Evolutionary conservation across 2,888 invertebrate genomes (phyloP).

Genomic region (Gymnocheta viridis): DNA sequence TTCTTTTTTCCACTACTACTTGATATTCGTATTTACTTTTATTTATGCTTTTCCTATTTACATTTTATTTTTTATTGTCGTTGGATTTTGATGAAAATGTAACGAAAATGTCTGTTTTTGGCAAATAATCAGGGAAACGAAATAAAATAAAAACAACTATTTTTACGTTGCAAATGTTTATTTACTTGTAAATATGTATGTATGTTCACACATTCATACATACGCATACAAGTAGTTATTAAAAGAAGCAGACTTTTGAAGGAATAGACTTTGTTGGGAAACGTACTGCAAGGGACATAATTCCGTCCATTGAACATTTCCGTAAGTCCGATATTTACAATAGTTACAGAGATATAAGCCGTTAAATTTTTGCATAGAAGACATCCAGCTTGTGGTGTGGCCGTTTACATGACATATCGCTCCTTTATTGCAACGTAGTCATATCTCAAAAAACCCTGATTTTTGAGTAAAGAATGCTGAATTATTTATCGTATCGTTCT

Average conservation of each 20-base stretch:
- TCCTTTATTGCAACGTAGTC: too few species aligned
- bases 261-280: neutral
- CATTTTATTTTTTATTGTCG: constrained; percentile 40
- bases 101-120: constrained; percentile 71
- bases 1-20: constrained; percentile 28
- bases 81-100: constrained; percentile 33
- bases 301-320: too few species aligned
- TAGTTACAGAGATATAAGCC: too few species aligned
- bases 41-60: constrained; percentile 53
- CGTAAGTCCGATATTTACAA: too few species aligned
- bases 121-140: constrained; percentile 71
- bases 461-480: too few species aligned
- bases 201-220: neutral
- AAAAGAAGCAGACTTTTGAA: constrained; percentile 26
- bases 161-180: constrained; percentile 49
- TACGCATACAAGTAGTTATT: too few species aligned
- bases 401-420: too few species aligned
- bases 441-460: too few species aligned
- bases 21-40: constrained; percentile 58
- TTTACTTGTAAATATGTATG: neutral
- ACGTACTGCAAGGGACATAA: neutral
- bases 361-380: too few species aligned
- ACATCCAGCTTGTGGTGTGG: too few species aligned
- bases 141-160: constrained; percentile 43
- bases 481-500: too few species aligned